Conservation (phyloP, 2,797 vertebrate genomes). For the Falco cherrug region DNA sequence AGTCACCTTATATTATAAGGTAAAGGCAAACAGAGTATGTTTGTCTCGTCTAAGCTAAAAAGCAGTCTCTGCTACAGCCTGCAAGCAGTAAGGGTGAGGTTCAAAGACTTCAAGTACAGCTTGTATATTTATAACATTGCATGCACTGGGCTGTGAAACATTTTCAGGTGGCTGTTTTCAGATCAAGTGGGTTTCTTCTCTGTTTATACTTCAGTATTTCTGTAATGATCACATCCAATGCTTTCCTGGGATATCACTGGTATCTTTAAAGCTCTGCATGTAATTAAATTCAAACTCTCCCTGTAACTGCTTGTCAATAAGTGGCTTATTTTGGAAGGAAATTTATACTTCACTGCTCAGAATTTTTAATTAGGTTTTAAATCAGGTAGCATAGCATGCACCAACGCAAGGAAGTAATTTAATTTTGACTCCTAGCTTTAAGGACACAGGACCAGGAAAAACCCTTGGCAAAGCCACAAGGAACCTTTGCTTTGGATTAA, state of each 20-base stretch:
- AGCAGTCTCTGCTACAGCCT: background rate
- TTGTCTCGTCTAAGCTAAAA: background rate
- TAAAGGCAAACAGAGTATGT: background rate
- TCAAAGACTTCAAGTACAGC: background rate
- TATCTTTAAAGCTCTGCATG: background rate
- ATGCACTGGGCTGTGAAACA: background rate
- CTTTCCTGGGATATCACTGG: background rate
- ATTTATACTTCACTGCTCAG: background rate
- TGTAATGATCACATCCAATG: background rate
- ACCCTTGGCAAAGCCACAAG: background rate
- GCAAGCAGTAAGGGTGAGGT: background rate
- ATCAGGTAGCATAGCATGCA: background rate
- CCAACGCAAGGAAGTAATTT: background rate
- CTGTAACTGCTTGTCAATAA: background rate
- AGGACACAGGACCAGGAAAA: background rate
- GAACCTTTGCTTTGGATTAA: conserved; percentile 49
- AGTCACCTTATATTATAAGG: background rate
- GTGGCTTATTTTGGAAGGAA: background rate
- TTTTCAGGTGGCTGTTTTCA: background rate
- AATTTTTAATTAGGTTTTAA: background rate
- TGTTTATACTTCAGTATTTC: background rate
- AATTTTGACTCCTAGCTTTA: background rate
- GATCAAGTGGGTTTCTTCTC: background rate
- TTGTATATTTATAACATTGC: background rate
- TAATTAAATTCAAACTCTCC: background rate